Evolutionary conservation across 1,140 invertebrate species (phyloP).

Genomic region (Watersipora subatra): DNA sequence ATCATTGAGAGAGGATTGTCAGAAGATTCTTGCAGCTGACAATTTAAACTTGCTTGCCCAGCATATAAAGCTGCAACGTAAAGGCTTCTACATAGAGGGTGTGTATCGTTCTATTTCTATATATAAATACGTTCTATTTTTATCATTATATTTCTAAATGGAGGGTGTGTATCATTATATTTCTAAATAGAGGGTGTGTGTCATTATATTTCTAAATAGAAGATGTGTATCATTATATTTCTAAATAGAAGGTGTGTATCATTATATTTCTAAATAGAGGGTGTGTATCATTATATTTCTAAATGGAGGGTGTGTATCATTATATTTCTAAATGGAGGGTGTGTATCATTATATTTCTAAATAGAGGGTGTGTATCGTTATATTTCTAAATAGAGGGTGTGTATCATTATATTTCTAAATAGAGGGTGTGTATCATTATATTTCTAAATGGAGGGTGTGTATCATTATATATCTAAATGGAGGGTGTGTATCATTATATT

Average conservation of each 20-base stretch:
- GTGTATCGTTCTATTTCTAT: slow-evolving; percentile 12
- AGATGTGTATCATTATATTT: background rate
- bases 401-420: background rate
- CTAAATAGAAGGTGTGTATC: background rate
- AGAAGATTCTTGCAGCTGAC: slow-evolving; percentile 70
- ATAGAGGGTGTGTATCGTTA: background rate
- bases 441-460: background rate
- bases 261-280: background rate
- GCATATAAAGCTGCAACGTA: slow-evolving; percentile 59
- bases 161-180: background rate
- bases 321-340: background rate
- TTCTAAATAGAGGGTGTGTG: background rate
- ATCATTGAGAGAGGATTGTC: slow-evolving; percentile 73
- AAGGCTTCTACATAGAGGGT: slow-evolving; percentile 57
- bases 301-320: too few species aligned
- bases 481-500: background rate
- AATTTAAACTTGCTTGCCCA: slow-evolving; percentile 77
- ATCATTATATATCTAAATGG: background rate
- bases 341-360: background rate
- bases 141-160: background rate
- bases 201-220: background rate
- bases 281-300: background rate
- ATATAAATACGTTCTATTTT: background rate
- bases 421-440: background rate
- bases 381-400: too few species aligned